phyloP scores from a whole-genome alignment of 2,113 vertebrate species.

The Gulo gulo region DNA sequence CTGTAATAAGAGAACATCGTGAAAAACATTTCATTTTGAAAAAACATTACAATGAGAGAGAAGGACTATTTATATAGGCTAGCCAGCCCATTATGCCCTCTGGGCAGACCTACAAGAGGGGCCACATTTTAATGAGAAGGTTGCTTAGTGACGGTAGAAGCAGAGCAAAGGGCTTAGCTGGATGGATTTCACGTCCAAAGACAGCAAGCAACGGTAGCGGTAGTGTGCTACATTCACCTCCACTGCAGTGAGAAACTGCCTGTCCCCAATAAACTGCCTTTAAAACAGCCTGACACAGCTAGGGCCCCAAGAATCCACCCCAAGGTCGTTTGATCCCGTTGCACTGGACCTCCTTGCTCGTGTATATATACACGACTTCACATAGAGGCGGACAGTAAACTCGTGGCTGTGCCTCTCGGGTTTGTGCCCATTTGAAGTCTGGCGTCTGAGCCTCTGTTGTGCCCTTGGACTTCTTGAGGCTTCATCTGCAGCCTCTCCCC shows the following conservation, averaged over 20 bases:
- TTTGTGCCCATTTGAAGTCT: too few species aligned
- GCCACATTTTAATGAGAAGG: slow-evolving; percentile 21
- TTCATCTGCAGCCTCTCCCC: not conserved
- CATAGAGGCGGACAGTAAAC: too few species aligned
- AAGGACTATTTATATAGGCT: not conserved
- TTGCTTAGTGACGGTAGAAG: slow-evolving; percentile 39
- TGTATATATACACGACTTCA: too few species aligned
- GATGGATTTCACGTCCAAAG: not conserved
- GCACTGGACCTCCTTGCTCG: too few species aligned
- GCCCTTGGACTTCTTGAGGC: not conserved
- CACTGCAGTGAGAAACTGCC: not conserved
- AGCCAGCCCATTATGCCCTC: not conserved
- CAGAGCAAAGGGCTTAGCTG: not conserved
- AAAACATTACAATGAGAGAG: not conserved
- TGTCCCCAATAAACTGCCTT: not conserved
- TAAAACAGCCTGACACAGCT: not conserved
- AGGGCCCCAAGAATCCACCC: not conserved
- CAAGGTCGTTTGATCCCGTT: not conserved
- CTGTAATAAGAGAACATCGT: slow-evolving; percentile 33
- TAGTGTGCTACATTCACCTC: not conserved
- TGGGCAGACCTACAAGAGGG: not conserved
- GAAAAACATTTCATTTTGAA: not conserved
- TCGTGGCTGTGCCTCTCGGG: too few species aligned
- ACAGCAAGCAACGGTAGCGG: not conserved
- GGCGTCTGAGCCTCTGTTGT: not conserved